These are phyloP conservation scores for Nomada fucata DNA, from an alignment of 2,888 invertebrate genomes.

Conservation along the genomic window DNA sequence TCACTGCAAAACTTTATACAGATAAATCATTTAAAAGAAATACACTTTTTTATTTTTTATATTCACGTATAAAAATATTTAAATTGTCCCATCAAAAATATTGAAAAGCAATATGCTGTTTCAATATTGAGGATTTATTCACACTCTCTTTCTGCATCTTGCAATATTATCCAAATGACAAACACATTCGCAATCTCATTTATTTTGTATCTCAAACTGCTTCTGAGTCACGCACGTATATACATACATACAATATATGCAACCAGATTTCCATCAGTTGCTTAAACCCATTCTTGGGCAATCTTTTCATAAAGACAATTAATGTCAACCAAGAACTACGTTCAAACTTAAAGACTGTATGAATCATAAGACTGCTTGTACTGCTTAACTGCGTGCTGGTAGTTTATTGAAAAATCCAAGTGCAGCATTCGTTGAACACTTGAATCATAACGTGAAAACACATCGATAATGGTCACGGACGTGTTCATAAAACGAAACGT, in stretches of 20 bases:
- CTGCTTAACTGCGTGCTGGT: neutral
- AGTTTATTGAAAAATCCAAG: conserved; percentile 7
- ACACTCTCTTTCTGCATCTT: no score
- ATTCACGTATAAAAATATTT: neutral
- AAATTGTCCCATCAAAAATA: neutral
- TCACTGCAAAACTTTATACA: no score
- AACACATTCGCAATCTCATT: neutral
- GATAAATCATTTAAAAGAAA: neutral
- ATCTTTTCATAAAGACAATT: conserved; percentile 16
- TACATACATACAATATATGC: no score
- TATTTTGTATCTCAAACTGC: neutral
- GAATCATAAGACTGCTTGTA: conserved; percentile 15
- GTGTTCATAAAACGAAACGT: neutral
- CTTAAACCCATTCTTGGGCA: neutral
- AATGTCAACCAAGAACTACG: neutral
- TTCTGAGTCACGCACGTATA: neutral
- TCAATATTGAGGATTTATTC: no score
- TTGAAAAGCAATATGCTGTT: no score
- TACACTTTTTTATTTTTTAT: no score
- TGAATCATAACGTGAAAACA: neutral
- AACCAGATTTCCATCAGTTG: neutral
- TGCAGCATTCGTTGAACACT: conserved; percentile 13
- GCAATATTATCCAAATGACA: no score
- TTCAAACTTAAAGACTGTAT: neutral
- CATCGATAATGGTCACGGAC: neutral